These are phyloP conservation scores for Ophioninae sp. DNA, from an alignment of 2,888 invertebrate genomes.

Conservation along the genomic window DNA sequence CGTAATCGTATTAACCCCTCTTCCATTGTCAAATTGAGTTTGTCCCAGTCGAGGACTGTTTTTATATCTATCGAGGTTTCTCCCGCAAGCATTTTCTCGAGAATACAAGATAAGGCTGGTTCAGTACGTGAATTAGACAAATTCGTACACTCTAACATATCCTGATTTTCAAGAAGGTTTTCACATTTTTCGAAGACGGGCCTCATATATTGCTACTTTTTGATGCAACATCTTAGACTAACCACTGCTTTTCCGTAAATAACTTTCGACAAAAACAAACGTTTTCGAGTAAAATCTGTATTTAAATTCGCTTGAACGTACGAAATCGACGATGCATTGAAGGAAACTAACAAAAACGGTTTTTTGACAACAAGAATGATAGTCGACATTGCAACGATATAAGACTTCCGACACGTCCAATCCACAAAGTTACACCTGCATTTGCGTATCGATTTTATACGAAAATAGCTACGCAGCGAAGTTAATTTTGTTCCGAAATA, in stretches of 20 bases:
- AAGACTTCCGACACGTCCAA: background rate
- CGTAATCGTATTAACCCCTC: constrained; percentile 48
- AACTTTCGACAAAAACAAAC: background rate
- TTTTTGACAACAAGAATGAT: background rate
- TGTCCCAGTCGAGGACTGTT: background rate
- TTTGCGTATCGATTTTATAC: background rate
- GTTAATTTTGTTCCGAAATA: constrained; percentile 53
- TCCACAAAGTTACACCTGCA: background rate
- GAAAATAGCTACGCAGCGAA: background rate
- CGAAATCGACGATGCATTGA: background rate
- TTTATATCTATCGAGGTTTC: background rate
- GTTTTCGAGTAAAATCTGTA: no score
- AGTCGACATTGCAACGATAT: background rate
- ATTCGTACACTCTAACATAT: no score
- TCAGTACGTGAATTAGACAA: no score
- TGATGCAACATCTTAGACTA: no score
- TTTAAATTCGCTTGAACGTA: no score
- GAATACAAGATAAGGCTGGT: background rate
- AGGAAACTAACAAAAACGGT: background rate
- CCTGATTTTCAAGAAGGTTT: no score
- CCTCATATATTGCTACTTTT: no score
- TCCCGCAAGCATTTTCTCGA: background rate
- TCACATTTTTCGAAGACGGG: no score
- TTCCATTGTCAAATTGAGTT: constrained; percentile 35
- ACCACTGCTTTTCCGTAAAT: no score